These are phyloP conservation scores for Glaucidium brasilianum DNA, from an alignment of 2,113 vertebrate genomes.

Conservation along the genomic window DNA sequence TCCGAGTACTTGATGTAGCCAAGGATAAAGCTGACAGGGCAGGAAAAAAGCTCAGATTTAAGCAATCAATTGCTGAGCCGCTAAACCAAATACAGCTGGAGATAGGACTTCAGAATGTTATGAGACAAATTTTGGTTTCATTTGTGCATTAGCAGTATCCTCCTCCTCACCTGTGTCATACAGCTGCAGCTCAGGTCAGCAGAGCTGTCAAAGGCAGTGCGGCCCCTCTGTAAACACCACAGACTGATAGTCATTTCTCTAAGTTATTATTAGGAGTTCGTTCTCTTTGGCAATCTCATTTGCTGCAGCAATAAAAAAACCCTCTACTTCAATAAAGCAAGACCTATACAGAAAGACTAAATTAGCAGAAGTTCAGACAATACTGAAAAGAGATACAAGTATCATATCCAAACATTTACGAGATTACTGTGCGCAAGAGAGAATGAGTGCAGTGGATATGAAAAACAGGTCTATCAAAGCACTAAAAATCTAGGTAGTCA, in stretches of 20 bases:
- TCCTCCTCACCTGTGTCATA: neutral
- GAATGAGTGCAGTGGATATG: fast-evolving
- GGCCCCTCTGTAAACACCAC: neutral
- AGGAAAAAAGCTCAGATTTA: neutral
- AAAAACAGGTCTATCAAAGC: neutral
- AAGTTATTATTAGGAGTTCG: neutral
- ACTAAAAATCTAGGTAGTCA: neutral
- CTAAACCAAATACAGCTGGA: neutral
- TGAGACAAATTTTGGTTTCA: neutral
- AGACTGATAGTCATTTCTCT: neutral
- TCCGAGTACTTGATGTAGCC: neutral
- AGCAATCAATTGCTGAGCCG: neutral
- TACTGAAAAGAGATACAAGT: neutral
- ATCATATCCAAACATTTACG: neutral
- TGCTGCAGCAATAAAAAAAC: neutral
- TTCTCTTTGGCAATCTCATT: neutral
- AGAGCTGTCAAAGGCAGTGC: neutral
- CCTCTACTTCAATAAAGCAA: neutral
- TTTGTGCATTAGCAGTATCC: neutral
- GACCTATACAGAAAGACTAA: neutral
- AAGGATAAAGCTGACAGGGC: constrained; percentile 26
- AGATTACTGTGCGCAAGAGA: neutral
- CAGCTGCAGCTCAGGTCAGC: neutral
- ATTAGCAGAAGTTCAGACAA: neutral
- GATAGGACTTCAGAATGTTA: neutral